Base-by-base conservation (phyloP, 1,140 invertebrate genomes). In the Pogonognathellus flavescens region DNA sequence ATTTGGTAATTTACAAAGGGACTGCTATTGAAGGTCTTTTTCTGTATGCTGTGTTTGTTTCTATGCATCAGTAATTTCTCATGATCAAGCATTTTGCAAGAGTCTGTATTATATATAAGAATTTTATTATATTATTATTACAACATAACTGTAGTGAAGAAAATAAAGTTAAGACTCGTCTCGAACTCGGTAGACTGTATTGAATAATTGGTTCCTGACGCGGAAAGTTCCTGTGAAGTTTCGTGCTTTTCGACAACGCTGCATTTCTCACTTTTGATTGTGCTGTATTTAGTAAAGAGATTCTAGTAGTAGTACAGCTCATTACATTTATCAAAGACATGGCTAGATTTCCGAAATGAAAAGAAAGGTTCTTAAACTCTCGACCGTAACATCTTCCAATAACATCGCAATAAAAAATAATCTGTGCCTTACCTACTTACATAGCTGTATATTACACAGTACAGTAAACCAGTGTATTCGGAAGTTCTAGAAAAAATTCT, bases 171-270 rank as follows among this genome's bases (percentile, higher is more conserved):
- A 14, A 25, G 50, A 81, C 80, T 55, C 31, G 80, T 25, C 50
- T 57, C n/a, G 13, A n/a, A 18, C 59, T 60, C 3, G 1, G 18
- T 80, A 80, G n/a, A 80, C 72, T 76, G 16, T 41, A 55, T 81
- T 81, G 52, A 81, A 81, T 81, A 81, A 81, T 81, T 81, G 80
- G 80, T n/a, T 81, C 55, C 20, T 57, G 50, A 81, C 52, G 80
- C 80, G 52, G 80, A 81, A 81, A 53, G 50, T 81, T 81, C 52
- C 80, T 53, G 22, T 22, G 53, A 81, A 76, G 31, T 13, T 76
- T 76, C 70, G 70, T 76, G 70, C 25, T 50, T 76, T 76, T 76
- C 70, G 70, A 76, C 70, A 49, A 76, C 70, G 70, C 16, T 76
- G 70, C 50, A 55, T 55, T 25, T 81, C 80, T 81, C 55, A 59